Base-by-base conservation (phyloP, 2,888 invertebrate genomes). In the Melanotus villosus region DNA sequence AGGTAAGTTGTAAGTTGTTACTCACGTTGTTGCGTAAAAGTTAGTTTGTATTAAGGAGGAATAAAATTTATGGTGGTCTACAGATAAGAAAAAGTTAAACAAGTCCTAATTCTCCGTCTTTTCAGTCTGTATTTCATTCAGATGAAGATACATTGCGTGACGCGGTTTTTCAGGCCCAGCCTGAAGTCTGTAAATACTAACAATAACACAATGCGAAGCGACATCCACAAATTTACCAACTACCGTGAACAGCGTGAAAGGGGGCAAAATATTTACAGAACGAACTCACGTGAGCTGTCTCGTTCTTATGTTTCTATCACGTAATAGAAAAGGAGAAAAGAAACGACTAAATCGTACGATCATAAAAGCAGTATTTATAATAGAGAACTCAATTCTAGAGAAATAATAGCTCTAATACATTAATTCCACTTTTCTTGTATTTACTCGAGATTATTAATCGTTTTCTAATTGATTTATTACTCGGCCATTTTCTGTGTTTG, bases 391-490 rank as follows among this genome's bases (percentile, higher is more conserved):
- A 70, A 73, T 72, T 68, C 70, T 65, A 58, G 52, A 43, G 70
- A 71, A 70, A 72, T 73, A 73, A 74, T 70, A 70, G 69, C 68
- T 45, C 59, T 57, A 62, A 63, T 73, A 74, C 74, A 70, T 74
- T 69, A 72, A 70, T 62, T 66, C 66, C 52, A 70, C 47, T 70
- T 77, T 80, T 77, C 77, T 79, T 73, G 75, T 80, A 77, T 80
- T 80, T 80, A 74, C 76, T 77, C 76, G 77, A 76, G 77, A 80
- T 82, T 81, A 82, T 81, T 83, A 82, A 83, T 83, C 78, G 82
- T 74, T 80, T 80, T 80, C 81, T 83, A 83, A 82, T 83, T 83
- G 82, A 83, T 83, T 83, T 83, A 83, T 81, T 77, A 74, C 78
- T 66, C 70, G 68, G 68, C 60, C 72, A 69, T 69, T 60, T 71